Base-by-base conservation (phyloP, 2,888 invertebrate genomes). In the Hirtodrosophila cameraria region DNA sequence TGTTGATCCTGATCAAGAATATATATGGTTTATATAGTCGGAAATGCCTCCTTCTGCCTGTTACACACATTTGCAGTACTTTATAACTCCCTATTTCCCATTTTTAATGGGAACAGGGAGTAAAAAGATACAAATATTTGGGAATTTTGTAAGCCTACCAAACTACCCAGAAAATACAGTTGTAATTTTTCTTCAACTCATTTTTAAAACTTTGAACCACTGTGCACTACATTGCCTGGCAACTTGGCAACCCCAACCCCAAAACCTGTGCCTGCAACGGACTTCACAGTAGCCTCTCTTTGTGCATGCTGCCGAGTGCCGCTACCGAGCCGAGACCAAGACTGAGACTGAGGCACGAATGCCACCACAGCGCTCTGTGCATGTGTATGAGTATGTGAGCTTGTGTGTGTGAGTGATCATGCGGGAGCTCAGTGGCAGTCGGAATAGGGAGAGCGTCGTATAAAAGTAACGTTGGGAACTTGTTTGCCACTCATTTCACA, bases 401-500 rank as follows among this genome's bases (percentile, higher is more conserved):
- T 43, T 48, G 46, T 41, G 55, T 75, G 58, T 60, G 68, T 53
- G 75, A 60, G 75, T 57, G 76, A 65, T 67, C 70, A 81, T 80
- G 86, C 86, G 73, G 79, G 83, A 85, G 82, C 83, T 65, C 57
- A 36, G 53, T 57, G 35, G 38, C 52, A 31, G 58, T 46, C 53
- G 28, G 53, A 39, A 46, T 28, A 52, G 54, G 52, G 69, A 71
- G 74, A 76, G 69, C 70, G 78, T 71, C 85, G 80, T 90, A 89
- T 90, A 90, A 90, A 89, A 90, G 89, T 85, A 82, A 87, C 86
- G 86, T 74, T 81, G 82, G 84, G 81, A 88, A 88, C 89, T 83
- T 82, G 89, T 88, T 90, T 88, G 86, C 78, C 87, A 87, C 88
- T 90, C 89, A 90, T 90, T 90, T 89, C 85, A 76, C 80, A 89